phyloP scores from a whole-genome alignment of 2,888 invertebrate species.

The Acleris holmiana region DNA sequence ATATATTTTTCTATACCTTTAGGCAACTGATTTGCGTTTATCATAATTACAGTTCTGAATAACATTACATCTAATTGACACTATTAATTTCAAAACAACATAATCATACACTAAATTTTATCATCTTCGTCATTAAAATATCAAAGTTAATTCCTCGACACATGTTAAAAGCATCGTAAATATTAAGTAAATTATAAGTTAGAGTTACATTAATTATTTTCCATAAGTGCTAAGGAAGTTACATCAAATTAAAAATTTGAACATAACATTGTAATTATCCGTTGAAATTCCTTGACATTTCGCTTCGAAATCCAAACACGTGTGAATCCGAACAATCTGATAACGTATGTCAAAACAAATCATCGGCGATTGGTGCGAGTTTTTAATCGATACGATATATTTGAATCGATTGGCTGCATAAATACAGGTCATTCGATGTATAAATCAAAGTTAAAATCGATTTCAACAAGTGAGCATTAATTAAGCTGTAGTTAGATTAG shows the following conservation, averaged over 20 bases:
- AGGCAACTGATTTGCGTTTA: not conserved
- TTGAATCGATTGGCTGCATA: slow-evolving; percentile 66
- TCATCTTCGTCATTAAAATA: slow-evolving; percentile 19
- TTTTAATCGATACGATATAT: slow-evolving; percentile 67
- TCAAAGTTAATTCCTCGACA: slow-evolving; percentile 31
- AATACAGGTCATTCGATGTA: slow-evolving; percentile 80
- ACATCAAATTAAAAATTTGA: slow-evolving; percentile 16
- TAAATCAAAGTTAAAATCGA: slow-evolving; percentile 82
- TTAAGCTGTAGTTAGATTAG: slow-evolving; percentile 83
- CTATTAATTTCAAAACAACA: slow-evolving; percentile 30
- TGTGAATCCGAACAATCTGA: slow-evolving; percentile 41
- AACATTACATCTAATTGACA: slow-evolving; percentile 25
- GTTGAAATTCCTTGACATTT: slow-evolving; percentile 60
- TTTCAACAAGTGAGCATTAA: slow-evolving; percentile 84
- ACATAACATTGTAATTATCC: slow-evolving; percentile 27
- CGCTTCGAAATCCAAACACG: slow-evolving; percentile 39
- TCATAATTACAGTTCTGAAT: slow-evolving; percentile 17
- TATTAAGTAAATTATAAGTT: slow-evolving; percentile 35
- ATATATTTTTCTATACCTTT: too few species aligned
- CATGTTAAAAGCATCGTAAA: slow-evolving; percentile 34
- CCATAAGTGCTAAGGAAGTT: slow-evolving; percentile 30
- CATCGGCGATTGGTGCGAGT: slow-evolving; percentile 54
- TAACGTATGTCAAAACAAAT: slow-evolving; percentile 56
- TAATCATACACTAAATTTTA: slow-evolving; percentile 32
- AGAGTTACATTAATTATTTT: slow-evolving; percentile 33